Evolutionary conservation across 92 coral and sea anemone species (phyloP), one percentile per base, ranked within the genome.

Genomic region (Parazoanthus atlanticus): DNA sequence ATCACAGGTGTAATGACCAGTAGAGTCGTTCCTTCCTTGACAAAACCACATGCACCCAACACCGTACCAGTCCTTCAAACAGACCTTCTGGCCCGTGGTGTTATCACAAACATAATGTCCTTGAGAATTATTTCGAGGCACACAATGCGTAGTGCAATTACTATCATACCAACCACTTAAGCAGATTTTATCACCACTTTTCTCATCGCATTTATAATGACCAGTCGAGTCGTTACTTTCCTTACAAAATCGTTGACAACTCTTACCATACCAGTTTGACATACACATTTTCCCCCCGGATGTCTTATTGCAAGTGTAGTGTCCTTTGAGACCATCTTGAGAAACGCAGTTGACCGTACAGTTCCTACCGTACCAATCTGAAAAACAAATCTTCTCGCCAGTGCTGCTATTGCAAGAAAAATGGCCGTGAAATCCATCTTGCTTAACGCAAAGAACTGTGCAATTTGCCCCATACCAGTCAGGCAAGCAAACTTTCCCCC

Each of bases 181-280:
- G 75, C 98, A 95, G 29, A 92, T 79, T 76, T 88, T 91, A 41
- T 86, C 91, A 19, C 98, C 98, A 34, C 89, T 90, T 32, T 38
- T 88, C 23, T 89, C 82, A 78, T 95, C 89, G 38, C 98, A 96
- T 25, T 56, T 87, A 86, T 88, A 96, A 76, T 94, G 94, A 28
- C 96, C 98, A 43, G 8, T 46, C 0, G 47, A 26, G 56, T 47
- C 86, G 15, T 88, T 74, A 19, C 30, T 66, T 49, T 49, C 33
- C 34, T 82, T 82, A 25, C 91, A 89, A 52, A 47, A 76, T 36
- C 29, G 29, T 56, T 49, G 17, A 40, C 91, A 89, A 16, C 34
- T 43, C 16, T 52, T 29, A 12, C 91, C 91, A 74, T 41, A 89
- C 88, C 88, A 89, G 29, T 89, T n/a, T 33, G 66, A 23, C 32